Base-by-base conservation (phyloP, 2,888 invertebrate species). In the Tenthredo distinguenda region DNA sequence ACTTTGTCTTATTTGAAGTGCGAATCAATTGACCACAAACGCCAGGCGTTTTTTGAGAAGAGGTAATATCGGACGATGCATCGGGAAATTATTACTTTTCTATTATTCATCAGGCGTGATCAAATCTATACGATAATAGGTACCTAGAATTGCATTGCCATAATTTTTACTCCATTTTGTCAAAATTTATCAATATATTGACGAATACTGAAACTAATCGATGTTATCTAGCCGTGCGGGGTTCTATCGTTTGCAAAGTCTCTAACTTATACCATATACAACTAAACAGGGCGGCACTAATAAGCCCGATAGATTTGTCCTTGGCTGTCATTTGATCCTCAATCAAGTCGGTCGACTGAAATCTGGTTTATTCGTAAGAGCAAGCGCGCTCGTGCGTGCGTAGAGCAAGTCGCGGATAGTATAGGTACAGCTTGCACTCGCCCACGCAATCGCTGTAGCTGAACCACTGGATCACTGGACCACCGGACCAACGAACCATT, bases 301-400 rank as follows among this genome's bases (percentile, higher is more conserved):
- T 85, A 83, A 86, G 85, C 85, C 85, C 86, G 86, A 88, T 87
- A 85, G 87, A 82, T 88, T 86, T 86, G 87, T 86, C 88, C 88
- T 88, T 88, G 88, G 86, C 85, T 86, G 86, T 87, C 87, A 87
- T 87, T 88, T 88, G 88, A 88, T 88, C 86, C 87, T 86, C 87
- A 86, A 87, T 87, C 87, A 86, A 88, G 88, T 86, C 85, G 86
- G 86, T 50, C 68, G 68, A 83, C 68, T 83, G 83, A 83, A 83
- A 83, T 83, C 83, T 83, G 83, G 65, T 83, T 65, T 68, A 83
- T 68, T 83, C 83, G 83, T 83, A 83, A 65, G 71, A 65, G 83
- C 21, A 62, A 31, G 40, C 26, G 58, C 62, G 58, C 58, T 81
- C 58, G 40, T 62, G 62, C 58, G 58, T 62, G 58, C 37, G 43